Percentiles rank a stretch among this genome's conserved stretches.
These are phyloP conservation scores for Eospalax fontanierii DNA, from an alignment of 2,797 vertebrate genomes.

Conservation along the genomic window DNA sequence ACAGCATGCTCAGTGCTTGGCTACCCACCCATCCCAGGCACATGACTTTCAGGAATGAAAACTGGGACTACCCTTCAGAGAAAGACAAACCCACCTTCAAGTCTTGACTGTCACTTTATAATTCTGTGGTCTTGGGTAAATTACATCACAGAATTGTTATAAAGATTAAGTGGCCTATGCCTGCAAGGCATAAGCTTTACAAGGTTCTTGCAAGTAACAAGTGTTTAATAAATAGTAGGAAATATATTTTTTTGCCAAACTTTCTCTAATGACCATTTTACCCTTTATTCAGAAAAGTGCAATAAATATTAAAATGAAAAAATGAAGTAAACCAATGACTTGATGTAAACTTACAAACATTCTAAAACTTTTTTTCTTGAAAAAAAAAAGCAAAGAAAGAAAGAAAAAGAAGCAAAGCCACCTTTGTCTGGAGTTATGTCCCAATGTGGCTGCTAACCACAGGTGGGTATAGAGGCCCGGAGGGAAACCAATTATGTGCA, in stretches of 20 bases:
- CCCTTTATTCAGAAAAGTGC: conserved; percentile 36
- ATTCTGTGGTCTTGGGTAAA: not conserved
- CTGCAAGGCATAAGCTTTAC: conserved; percentile 65
- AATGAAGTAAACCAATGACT: conserved; percentile 68
- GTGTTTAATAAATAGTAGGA: conserved; percentile 67
- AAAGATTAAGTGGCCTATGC: conserved; percentile 57
- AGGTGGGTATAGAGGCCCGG: conserved; percentile 76
- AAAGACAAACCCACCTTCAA: not conserved
- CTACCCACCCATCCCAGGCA: not conserved
- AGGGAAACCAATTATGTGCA: conserved; percentile 86
- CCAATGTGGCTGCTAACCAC: conserved; percentile 65
- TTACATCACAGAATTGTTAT: conserved; percentile 56
- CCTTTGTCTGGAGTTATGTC: conserved; percentile 71
- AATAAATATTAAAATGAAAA: conserved; percentile 63
- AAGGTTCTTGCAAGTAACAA: conserved; percentile 76
- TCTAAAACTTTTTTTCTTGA: not conserved
- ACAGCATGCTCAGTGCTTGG: not conserved
- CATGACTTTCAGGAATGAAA: not conserved
- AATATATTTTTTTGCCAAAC: conserved; percentile 38
- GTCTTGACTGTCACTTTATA: not conserved
- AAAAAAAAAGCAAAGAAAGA: not conserved
- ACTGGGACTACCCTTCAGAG: not conserved
- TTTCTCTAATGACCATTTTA: conserved; percentile 73
- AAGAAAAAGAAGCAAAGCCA: conserved; percentile 56
- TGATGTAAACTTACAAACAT: conserved; percentile 39